Evolutionary conservation across 2,113 vertebrate genomes (phyloP).

Genomic region (Panthera leo): DNA sequence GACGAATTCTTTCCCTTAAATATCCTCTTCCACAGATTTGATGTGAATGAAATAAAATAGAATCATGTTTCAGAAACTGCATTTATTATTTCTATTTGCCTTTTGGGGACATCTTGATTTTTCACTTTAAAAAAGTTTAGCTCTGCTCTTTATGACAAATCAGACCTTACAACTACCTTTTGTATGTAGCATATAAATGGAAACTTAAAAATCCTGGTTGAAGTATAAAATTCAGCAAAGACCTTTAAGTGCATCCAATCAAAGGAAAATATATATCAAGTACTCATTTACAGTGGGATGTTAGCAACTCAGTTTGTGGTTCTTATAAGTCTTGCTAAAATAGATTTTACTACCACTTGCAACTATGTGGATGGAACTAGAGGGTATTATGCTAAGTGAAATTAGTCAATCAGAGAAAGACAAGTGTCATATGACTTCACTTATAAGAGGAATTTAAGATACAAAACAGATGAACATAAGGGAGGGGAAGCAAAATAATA

Average conservation of each 20-base stretch:
- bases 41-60: conserved; percentile 51
- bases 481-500: too few relatives aligned
- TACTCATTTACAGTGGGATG: conserved; percentile 38
- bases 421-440: too few relatives aligned
- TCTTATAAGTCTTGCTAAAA: conserved; percentile 32
- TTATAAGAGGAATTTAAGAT: too few relatives aligned
- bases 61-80: conserved; percentile 46
- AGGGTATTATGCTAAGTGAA: too few relatives aligned
- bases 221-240: conserved; percentile 60
- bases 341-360: not conserved
- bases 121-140: not conserved
- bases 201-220: conserved; percentile 49
- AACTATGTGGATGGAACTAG: too few relatives aligned
- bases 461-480: too few relatives aligned
- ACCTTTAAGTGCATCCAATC: conserved; percentile 22
- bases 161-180: conserved; percentile 22
- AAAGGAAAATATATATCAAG: conserved; percentile 26
- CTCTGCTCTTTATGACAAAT: conserved; percentile 13
- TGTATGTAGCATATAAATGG: conserved; percentile 40
- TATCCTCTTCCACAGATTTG: conserved; percentile 45
- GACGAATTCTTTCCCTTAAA: conserved; percentile 9
- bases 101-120: conserved; percentile 49
- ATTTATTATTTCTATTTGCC: conserved; percentile 53
- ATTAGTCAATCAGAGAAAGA: too few relatives aligned
- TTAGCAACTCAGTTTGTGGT: conserved; percentile 16